Percentiles rank a stretch among this genome's conserved stretches.
Evolutionary conservation across 1,140 invertebrate species (phyloP).

Genomic region (Trissolcus basalis): DNA sequence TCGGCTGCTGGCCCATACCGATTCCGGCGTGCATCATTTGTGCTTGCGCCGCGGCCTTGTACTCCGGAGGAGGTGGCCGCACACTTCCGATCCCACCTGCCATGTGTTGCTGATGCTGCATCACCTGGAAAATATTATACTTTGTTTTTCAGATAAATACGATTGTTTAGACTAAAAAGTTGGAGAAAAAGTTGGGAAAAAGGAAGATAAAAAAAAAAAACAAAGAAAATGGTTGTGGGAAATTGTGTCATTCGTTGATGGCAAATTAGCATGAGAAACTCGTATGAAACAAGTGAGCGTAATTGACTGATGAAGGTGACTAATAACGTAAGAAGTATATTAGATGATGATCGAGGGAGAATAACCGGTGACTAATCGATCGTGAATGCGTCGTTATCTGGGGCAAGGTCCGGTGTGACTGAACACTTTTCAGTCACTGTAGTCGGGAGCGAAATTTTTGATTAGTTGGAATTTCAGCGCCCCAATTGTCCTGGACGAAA

Average conservation of each 20-base stretch:
- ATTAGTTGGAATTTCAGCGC: no score
- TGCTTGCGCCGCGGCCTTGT: conserved; percentile 81
- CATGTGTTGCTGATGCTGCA: conserved; percentile 75
- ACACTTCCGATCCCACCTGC: conserved; percentile 70
- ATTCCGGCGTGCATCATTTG: conserved; percentile 79
- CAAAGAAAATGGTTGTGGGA: no score
- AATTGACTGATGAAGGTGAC: conserved; percentile 22
- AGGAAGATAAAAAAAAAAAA: no score
- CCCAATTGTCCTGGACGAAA: no score
- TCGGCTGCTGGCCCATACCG: conserved; percentile 73
- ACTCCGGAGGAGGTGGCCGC: conserved; percentile 85
- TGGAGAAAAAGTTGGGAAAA: no score
- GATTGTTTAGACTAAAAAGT: no score
- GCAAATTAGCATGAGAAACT: conserved; percentile 11
- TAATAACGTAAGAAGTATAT: conserved; percentile 16
- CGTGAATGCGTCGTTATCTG: conserved; percentile 54
- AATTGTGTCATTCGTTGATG: neutral
- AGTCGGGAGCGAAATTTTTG: no score
- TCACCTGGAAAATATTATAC: conserved; percentile 67
- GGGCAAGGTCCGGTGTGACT: conserved; percentile 49
- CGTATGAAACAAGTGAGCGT: conserved; percentile 1
- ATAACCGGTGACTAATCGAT: conserved; percentile 64
- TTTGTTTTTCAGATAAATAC: no score
- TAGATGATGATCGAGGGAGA: conserved; percentile 26
- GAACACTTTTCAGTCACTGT: neutral